These are phyloP conservation scores for Elachura formosa DNA, from an alignment of 2,113 vertebrate genomes.

Conservation along the genomic window DNA sequence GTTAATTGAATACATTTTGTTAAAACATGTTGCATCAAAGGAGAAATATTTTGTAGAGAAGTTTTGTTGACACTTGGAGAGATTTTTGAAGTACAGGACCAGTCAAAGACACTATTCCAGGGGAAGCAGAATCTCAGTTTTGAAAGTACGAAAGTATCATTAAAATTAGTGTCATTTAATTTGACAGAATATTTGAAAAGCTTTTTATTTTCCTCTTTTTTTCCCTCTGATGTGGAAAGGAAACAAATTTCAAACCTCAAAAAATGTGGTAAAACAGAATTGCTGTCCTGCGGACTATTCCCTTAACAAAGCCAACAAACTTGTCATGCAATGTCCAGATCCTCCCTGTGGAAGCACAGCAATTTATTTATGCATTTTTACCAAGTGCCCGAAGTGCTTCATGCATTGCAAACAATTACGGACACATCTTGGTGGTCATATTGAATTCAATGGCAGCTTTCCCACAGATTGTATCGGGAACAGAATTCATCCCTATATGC, in stretches of 20 bases:
- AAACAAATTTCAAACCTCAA: neutral
- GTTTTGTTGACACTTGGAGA: neutral
- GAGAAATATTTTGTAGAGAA: neutral
- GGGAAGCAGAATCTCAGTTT: neutral
- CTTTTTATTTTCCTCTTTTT: neutral
- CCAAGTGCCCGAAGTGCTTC: neutral
- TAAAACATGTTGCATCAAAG: neutral
- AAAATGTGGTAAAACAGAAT: neutral
- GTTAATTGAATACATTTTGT: neutral
- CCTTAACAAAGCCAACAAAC: neutral
- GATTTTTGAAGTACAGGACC: neutral
- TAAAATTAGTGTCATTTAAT: neutral
- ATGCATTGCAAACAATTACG: slow-evolving; percentile 17
- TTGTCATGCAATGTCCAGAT: neutral
- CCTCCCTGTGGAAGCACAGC: neutral
- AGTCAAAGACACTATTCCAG: neutral
- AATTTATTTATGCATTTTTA: neutral
- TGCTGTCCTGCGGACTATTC: neutral
- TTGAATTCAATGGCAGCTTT: slow-evolving; percentile 36
- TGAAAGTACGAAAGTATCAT: neutral
- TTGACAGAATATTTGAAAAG: neutral
- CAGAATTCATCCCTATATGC: slow-evolving; percentile 22
- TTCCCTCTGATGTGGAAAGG: neutral
- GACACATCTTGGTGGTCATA: slow-evolving; percentile 31
- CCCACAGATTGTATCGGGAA: slow-evolving; percentile 46